Conservation (phyloP, 2,888 invertebrate species). For the Bruchidius siliquastri region DNA sequence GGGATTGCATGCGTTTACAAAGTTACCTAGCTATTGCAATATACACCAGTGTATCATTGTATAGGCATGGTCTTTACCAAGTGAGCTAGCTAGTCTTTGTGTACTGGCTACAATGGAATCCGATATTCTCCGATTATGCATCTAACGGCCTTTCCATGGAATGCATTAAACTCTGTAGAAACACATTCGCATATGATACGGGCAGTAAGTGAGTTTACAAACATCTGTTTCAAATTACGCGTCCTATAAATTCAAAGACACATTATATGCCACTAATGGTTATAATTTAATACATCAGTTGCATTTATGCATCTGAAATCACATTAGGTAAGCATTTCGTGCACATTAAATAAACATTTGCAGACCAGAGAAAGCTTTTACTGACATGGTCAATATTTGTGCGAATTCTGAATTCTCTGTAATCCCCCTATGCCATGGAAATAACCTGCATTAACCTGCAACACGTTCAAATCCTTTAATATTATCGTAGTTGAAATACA, state of each 20-base stretch:
- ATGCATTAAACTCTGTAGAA: neutral
- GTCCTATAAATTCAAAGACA: slow-evolving; percentile 10
- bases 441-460: neutral
- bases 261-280: slow-evolving; percentile 11
- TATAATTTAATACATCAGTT: slow-evolving; percentile 14
- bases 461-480: neutral
- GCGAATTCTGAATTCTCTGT: neutral
- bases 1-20: no score
- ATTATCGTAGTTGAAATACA: neutral
- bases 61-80: no score
- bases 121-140: neutral
- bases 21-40: no score
- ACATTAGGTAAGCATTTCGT: slow-evolving; percentile 12
- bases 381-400: neutral
- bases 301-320: slow-evolving; percentile 14
- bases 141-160: neutral
- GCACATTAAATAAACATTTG: slow-evolving; percentile 14
- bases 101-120: neutral
- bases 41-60: no score
- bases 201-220: slow-evolving; percentile 10
- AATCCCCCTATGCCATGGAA: neutral
- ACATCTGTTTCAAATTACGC: slow-evolving; percentile 10
- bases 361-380: slow-evolving; percentile 1
- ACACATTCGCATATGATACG: neutral
- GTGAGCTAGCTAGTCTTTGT: no score